Conservation (phyloP, 2,113 vertebrate species). For the Bucco capensis region DNA sequence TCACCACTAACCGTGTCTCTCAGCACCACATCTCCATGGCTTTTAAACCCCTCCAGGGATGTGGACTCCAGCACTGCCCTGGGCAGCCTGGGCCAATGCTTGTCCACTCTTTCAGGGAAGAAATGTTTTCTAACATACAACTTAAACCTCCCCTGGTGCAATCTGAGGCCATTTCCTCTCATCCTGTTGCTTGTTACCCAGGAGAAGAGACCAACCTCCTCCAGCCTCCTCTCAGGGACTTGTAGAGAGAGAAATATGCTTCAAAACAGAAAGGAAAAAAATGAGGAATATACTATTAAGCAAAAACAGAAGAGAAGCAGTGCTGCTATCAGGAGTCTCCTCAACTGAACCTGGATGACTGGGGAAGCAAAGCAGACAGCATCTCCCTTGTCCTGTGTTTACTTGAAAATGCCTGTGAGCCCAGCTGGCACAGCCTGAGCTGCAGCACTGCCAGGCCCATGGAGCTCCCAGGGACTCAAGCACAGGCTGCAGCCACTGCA, state of each 20-base stretch:
- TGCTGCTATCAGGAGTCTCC: background rate
- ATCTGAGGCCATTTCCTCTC: too few species aligned
- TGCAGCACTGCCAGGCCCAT: fast-evolving
- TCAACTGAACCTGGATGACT: background rate
- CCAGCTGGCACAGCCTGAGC: background rate
- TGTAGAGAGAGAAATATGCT: background rate
- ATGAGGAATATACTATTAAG: background rate
- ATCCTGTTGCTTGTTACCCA: too few species aligned
- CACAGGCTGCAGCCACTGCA: background rate
- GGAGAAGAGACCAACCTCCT: too few species aligned
- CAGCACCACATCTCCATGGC: too few species aligned
- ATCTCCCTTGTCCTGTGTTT: background rate
- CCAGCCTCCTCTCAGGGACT: too few species aligned
- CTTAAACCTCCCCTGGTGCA: too few species aligned
- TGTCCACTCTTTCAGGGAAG: too few species aligned
- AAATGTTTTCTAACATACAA: too few species aligned
- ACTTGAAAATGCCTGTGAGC: background rate
- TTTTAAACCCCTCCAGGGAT: too few species aligned
- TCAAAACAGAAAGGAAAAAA: background rate
- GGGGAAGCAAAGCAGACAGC: background rate
- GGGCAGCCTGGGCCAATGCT: too few species aligned
- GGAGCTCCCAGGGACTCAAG: background rate
- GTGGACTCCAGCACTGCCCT: too few species aligned
- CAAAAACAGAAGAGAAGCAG: background rate
- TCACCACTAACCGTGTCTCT: too few species aligned